Percentiles rank a stretch among this genome's conserved stretches.
Conservation (phyloP, 2,113 vertebrate species). For the Solea senegalensis region DNA sequence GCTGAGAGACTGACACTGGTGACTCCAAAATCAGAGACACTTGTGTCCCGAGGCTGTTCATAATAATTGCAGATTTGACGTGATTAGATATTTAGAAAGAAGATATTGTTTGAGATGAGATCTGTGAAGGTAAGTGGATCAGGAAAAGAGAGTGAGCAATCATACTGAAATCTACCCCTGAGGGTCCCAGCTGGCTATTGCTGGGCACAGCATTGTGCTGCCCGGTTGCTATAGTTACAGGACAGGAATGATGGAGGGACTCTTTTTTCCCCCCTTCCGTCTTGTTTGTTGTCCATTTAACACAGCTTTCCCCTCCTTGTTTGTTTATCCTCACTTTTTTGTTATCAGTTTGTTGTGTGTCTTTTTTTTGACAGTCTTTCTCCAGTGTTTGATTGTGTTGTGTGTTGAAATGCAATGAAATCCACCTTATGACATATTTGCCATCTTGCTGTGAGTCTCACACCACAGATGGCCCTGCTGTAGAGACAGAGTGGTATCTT, state of each 20-base stretch:
- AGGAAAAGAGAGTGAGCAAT: slow-evolving; percentile 42
- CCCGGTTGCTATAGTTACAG: slow-evolving; percentile 72
- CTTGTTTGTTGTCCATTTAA: slow-evolving; percentile 28
- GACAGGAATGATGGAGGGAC: slow-evolving; percentile 52
- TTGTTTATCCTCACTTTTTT: slow-evolving; percentile 1
- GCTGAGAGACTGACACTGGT: slow-evolving; percentile 32
- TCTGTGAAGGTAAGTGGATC: slow-evolving; percentile 43
- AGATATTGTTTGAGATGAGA: slow-evolving; percentile 23
- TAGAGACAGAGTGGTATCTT: slow-evolving; percentile 57
- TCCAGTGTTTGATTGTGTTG: neutral
- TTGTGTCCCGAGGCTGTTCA: neutral
- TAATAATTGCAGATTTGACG: slow-evolving; percentile 26
- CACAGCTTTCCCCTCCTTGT: slow-evolving; percentile 6
- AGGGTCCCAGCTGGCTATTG: slow-evolving; percentile 68
- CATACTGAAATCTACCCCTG: slow-evolving; percentile 53
- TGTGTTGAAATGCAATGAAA: slow-evolving; percentile 13
- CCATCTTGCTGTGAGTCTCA: slow-evolving; percentile 11
- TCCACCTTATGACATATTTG: slow-evolving; percentile 18
- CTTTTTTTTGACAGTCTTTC: neutral
- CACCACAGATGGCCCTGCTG: slow-evolving; percentile 46
- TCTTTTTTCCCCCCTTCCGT: slow-evolving; percentile 5
- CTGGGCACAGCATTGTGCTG: slow-evolving; percentile 51
- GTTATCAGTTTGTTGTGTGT: neutral
- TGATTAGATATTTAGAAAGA: slow-evolving; percentile 24
- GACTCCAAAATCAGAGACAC: slow-evolving; percentile 33